Evolutionary conservation across 2,113 vertebrate genomes (phyloP), one percentile per base, ranked within the genome.

Genomic region (Campylorhamphus procurvoides): DNA sequence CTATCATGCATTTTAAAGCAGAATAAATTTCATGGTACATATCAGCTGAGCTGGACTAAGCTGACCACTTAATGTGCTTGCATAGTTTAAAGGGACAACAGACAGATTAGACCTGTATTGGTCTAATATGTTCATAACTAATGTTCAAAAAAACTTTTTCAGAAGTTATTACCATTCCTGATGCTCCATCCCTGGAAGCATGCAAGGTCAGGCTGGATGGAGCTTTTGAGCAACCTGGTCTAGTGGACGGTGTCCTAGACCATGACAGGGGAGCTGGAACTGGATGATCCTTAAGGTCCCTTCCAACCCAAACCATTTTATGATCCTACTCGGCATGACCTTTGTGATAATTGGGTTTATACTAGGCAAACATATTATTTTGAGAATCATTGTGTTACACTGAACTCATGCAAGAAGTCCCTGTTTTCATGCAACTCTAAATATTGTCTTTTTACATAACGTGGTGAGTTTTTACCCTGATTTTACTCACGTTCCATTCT

Each of bases 391-490:
- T 39, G 8, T 14, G 7, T 37, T 25, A 31, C 3, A 37, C 33
- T 71, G 5, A 58, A 69, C 14, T 16, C 8, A 75, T 0, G 4
- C 18, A 81, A 64, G 11, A 24, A 7, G 20, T 8, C 9, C 71
- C 22, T 23, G 28, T 46, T 85, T 88, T n/a, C 64, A 64, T 10
- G 17, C 27, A 83, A 20, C 28, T 23, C 25, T 28, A 68, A 63
- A 23, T 13, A 27, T 23, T 28, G 4, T 13, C 37, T 9, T 92
- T 88, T 80, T 46, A 73, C 4, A 1, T 27, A 71, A 89, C 40
- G 58, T 28, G 12, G 2, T 16, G 3, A 3, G 11, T 16, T 58
- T 67, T 14, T 8, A 1, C 6, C 15, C 29, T 23, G 9, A 14
- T 39, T 75, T 88, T 56, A 88, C 53, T 72, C 39, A 68, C 1